Base-by-base conservation (phyloP, 2,797 vertebrate genomes). In the Nannoperca australis region DNA sequence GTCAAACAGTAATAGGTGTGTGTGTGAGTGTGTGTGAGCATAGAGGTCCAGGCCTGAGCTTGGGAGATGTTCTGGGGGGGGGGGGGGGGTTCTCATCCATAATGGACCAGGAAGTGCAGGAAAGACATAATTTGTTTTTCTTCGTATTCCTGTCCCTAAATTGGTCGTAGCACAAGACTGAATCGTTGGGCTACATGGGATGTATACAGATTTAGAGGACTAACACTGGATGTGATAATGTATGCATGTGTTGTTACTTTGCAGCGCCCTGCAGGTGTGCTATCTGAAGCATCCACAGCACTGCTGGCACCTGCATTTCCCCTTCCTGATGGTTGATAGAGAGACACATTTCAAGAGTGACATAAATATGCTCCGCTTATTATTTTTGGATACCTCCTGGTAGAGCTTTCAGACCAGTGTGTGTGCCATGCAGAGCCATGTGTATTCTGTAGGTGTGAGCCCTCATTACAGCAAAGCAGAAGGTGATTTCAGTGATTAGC, bases 1-100 rank as follows among this genome's bases (percentile, higher is more conserved):
- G 65, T 88, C 88, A 81, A 85, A 84, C 81, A 55, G 85, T 91
- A 88, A 90, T 87, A 83, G 80, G 76, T 79, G 61, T 65, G 38
- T 4, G 73, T 47, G 13, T 76, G 71, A 75, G 55, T 56, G 68
- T 77, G 69, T 78, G 79, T 50, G 75, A 79, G 78, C 66, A 74
- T 65, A 59, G 58, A 27, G n/a, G 49, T 50, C 68, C 70, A 44
- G 40, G 45, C 20, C 65, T 76, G 51, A 51, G 22, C 65, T 75
- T 1, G 0, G 72, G 32, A 71, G 22, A 67, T 76, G 50, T 69
- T 58, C 36, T 1, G 24, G 24, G 24, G 24, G 24, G 24, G 24
- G 24, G 24, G 24, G 24, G 24, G 24, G 24, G 24, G 58, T 11
- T 40, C 53, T n/a, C 32, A 5, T 58, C 51, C 27, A 60, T 42